Evolutionary conservation across 2,113 vertebrate species (phyloP).

Genomic region (Phyllostomus discolor): DNA sequence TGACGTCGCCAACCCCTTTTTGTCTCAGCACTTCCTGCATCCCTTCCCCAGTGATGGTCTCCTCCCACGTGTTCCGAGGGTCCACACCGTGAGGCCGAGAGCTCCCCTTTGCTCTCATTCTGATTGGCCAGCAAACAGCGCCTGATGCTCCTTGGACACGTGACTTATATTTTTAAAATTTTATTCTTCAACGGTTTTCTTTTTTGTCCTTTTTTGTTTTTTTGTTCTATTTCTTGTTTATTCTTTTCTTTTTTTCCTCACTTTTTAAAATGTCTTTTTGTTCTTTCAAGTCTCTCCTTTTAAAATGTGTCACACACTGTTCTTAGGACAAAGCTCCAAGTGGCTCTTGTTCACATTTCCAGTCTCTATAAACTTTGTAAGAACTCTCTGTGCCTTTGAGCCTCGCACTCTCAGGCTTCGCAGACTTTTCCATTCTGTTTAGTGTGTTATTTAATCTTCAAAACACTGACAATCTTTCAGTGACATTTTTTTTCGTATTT

Average conservation of each 20-base stretch:
- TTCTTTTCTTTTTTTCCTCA: neutral
- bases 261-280: neutral
- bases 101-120: neutral
- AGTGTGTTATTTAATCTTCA: neutral
- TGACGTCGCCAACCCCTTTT: neutral
- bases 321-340: neutral
- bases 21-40: too few species aligned
- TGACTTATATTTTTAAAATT: neutral
- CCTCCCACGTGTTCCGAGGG: neutral
- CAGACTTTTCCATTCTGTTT: neutral
- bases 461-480: neutral
- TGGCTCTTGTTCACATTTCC: neutral
- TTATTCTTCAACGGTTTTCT: neutral
- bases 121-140: neutral
- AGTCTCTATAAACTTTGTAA: neutral
- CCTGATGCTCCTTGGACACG: neutral
- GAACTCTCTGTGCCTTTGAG: neutral
- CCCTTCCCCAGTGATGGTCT: neutral
- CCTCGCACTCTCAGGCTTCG: accelerated
- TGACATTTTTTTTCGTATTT: neutral
- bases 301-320: neutral
- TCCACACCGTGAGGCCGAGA: neutral
- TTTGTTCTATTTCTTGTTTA: neutral
- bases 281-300: neutral
- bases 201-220: neutral